These are phyloP conservation scores for Lucilia sericata DNA, from an alignment of 1,140 invertebrate genomes.

Conservation along the genomic window DNA sequence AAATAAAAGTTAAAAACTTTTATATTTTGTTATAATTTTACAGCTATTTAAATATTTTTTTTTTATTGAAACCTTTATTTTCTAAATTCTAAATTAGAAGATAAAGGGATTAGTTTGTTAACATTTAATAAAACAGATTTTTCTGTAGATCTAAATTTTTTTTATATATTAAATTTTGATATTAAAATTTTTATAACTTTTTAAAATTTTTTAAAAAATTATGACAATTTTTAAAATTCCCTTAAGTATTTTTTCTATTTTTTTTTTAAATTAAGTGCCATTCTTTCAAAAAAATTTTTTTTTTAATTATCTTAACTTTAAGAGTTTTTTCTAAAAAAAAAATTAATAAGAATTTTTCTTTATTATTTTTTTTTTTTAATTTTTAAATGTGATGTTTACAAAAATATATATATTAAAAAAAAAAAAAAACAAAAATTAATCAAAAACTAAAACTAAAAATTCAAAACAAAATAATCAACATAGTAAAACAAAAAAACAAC, in stretches of 20 bases:
- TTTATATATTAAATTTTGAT: no score
- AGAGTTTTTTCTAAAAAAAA: no score
- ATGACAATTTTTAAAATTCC: not conserved
- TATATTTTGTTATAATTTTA: no score
- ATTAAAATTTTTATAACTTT: not conserved
- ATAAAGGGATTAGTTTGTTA: no score
- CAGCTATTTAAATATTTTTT: no score
- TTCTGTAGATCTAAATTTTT: no score
- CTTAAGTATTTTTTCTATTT: not conserved
- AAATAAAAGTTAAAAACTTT: no score
- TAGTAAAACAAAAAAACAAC: not conserved
- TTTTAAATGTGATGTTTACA: not conserved
- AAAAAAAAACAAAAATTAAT: not conserved
- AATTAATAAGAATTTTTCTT: no score
- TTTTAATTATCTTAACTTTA: not conserved
- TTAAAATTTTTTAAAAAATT: not conserved
- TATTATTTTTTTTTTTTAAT: not conserved
- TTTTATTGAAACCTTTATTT: no score
- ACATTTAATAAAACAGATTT: no score
- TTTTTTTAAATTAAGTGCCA: not conserved
- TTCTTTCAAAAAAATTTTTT: not conserved
- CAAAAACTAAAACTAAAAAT: not conserved
- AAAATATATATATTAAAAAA: not conserved
- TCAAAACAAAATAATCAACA: conserved; percentile 32
- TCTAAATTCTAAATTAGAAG: no score